Conservation (phyloP, 2,797 vertebrate species). For the Miichthys miiuy region DNA sequence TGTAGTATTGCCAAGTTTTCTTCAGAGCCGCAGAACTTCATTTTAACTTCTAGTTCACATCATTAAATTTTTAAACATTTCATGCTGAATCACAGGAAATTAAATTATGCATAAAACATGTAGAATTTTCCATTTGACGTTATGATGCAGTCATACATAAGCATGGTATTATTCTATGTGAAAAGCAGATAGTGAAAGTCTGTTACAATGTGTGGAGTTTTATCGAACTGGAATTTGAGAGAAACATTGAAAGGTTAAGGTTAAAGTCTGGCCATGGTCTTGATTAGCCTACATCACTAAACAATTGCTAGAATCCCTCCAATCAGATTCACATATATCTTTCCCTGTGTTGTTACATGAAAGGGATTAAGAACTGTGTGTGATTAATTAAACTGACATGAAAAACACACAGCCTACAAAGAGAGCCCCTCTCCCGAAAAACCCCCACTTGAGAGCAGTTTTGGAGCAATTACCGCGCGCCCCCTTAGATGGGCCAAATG, state of each 20-base stretch:
- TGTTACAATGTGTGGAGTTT: not conserved
- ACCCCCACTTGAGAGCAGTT: constrained; percentile 71
- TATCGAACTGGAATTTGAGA: constrained; percentile 10
- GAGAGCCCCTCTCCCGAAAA: constrained; percentile 59
- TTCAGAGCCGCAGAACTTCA: constrained; percentile 5
- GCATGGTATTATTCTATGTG: not conserved
- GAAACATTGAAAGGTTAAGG: constrained; percentile 2
- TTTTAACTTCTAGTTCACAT: constrained; percentile 30
- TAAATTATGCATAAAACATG: constrained; percentile 38
- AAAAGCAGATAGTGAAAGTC: not conserved
- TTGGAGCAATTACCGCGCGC: constrained; percentile 71
- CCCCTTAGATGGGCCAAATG: constrained; percentile 68
- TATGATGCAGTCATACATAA: not conserved
- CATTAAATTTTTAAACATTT: constrained; percentile 37
- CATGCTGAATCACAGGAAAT: constrained; percentile 12
- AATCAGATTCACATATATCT: constrained; percentile 28
- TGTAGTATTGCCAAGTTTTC: constrained; percentile 15
- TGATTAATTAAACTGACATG: constrained; percentile 72
- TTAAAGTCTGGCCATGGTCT: constrained; percentile 13
- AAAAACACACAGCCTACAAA: constrained; percentile 71
- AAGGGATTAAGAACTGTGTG: constrained; percentile 38
- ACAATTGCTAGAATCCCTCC: constrained; percentile 21
- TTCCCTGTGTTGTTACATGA: constrained; percentile 34
- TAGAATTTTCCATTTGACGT: constrained; percentile 40
- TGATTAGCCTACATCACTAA: constrained; percentile 18